Evolutionary conservation across 1,140 invertebrate species (phyloP).

Genomic region (Dreissena polymorpha): DNA sequence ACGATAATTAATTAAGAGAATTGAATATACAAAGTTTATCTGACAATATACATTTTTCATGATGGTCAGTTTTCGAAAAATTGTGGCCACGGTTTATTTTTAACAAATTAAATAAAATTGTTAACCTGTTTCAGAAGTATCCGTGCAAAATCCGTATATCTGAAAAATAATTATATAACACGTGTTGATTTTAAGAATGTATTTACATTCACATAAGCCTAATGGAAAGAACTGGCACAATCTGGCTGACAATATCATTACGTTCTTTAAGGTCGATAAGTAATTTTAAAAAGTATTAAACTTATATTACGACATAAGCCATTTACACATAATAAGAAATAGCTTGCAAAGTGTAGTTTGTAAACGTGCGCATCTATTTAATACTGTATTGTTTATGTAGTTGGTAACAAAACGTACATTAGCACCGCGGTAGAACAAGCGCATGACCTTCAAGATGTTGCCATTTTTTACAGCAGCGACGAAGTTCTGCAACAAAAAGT

Average conservation of each 20-base stretch:
- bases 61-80: not conserved
- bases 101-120: no score
- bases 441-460: slow-evolving; percentile 24
- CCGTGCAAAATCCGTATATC: not conserved
- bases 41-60: not conserved
- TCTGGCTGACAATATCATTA: no score
- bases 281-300: not conserved
- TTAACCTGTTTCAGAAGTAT: not conserved
- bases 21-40: not conserved
- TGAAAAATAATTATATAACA: not conserved
- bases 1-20: no score
- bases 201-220: not conserved
- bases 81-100: no score
- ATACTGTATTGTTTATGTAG: not conserved
- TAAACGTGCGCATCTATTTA: no score
- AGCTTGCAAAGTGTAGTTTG: not conserved
- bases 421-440: slow-evolving; percentile 19
- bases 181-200: not conserved
- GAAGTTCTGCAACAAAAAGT: slow-evolving; percentile 5
- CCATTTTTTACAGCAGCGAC: not conserved
- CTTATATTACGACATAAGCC: not conserved
- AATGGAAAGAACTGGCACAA: no score
- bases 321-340: not conserved
- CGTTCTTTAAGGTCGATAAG: no score
- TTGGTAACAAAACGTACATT: slow-evolving; percentile 21